phyloP scores from a whole-genome alignment of 2,888 invertebrate genomes.

The Nomada goodeniana region DNA sequence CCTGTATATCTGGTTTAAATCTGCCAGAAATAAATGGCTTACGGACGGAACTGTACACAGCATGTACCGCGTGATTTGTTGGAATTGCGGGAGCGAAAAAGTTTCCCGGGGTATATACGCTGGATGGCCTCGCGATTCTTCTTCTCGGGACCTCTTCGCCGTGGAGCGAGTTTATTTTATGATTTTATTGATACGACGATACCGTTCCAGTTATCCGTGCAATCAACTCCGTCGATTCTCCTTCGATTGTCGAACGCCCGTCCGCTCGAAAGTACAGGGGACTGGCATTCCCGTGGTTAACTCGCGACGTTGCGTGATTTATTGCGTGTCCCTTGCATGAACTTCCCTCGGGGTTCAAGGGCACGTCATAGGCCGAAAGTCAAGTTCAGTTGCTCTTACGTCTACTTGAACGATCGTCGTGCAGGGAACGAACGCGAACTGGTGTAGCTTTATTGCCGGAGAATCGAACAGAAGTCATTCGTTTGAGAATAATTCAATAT shows the following conservation, averaged over 20 bases:
- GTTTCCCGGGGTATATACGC: too few relatives aligned
- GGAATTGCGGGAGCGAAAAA: too few relatives aligned
- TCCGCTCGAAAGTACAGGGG: background rate
- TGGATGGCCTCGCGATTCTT: too few relatives aligned
- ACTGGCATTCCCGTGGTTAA: constrained; percentile 15
- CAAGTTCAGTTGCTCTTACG: constrained; percentile 55
- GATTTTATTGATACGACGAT: too few relatives aligned
- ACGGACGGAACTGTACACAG: too few relatives aligned
- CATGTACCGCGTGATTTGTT: too few relatives aligned
- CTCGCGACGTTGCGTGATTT: constrained; percentile 50
- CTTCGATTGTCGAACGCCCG: background rate
- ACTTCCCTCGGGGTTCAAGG: constrained; percentile 43
- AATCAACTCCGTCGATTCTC: too few relatives aligned
- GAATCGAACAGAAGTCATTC: background rate
- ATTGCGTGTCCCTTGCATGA: constrained; percentile 37
- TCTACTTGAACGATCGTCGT: constrained; percentile 29
- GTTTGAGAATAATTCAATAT: constrained; percentile 32
- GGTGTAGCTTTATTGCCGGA: constrained; percentile 36
- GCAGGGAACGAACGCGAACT: background rate
- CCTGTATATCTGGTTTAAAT: too few relatives aligned
- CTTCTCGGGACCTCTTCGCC: too few relatives aligned
- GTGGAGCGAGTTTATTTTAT: too few relatives aligned
- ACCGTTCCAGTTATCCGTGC: too few relatives aligned
- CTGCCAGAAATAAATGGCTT: too few relatives aligned
- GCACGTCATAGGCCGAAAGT: constrained; percentile 20